Percentiles rank a stretch among this genome's conserved stretches.
These are phyloP conservation scores for Tetrapedia diversipes DNA, from an alignment of 2,888 invertebrate genomes.

Conservation along the genomic window DNA sequence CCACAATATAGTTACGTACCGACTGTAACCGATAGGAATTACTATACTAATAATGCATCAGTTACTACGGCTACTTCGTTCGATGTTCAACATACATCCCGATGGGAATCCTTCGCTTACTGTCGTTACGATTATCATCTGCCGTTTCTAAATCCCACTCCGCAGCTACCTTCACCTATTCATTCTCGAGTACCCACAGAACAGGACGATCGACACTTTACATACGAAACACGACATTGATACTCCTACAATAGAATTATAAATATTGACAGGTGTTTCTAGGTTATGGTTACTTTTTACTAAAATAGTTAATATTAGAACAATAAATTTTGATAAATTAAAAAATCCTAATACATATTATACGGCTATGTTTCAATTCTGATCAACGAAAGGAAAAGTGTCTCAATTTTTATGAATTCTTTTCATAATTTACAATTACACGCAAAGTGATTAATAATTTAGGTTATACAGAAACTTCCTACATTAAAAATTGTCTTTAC, in stretches of 20 bases:
- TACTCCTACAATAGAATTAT: slow-evolving; percentile 10
- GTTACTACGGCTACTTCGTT: slow-evolving; percentile 60
- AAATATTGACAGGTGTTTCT: no score
- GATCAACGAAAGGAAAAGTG: no score
- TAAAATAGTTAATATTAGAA: no score
- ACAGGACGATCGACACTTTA: slow-evolving; percentile 64
- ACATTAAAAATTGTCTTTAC: no score
- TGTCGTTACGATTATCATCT: slow-evolving; percentile 80
- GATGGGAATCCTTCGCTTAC: slow-evolving; percentile 80
- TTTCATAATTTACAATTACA: no score
- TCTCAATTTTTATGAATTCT: no score
- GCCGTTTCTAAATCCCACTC: slow-evolving; percentile 72
- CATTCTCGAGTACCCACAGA: slow-evolving; percentile 64
- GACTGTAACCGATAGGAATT: slow-evolving; percentile 70
- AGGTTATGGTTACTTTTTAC: no score
- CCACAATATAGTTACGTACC: slow-evolving; percentile 75
- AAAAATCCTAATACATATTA: no score
- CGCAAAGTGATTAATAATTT: no score
- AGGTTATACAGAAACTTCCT: no score
- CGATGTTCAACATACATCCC: slow-evolving; percentile 74
- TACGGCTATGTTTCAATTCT: no score
- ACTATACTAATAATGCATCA: slow-evolving; percentile 64
- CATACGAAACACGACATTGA: slow-evolving; percentile 67
- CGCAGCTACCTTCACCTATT: slow-evolving; percentile 64
- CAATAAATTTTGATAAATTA: no score